Evolutionary conservation across 2,113 vertebrate species (phyloP).

Genomic region (Eublepharis macularius): DNA sequence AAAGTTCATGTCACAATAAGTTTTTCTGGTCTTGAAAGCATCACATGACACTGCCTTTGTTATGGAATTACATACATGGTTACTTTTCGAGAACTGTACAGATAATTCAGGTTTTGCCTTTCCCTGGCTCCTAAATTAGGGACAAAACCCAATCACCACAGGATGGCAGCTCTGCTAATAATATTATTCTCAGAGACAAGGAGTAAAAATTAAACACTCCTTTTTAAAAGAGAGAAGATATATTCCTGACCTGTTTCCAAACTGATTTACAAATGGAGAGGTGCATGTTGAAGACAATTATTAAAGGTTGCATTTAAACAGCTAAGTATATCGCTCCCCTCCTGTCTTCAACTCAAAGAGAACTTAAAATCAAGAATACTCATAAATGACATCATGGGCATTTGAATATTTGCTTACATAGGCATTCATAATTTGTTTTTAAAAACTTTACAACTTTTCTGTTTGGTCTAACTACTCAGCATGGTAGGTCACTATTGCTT

Average conservation of each 20-base stretch:
- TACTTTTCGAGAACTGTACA: background rate
- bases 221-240: background rate
- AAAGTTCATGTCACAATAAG: background rate
- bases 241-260: background rate
- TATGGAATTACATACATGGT: background rate
- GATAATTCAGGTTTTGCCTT: background rate
- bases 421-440: background rate
- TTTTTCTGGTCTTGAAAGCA: background rate
- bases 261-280: background rate
- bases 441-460: background rate
- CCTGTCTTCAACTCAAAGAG: background rate
- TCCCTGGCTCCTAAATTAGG: background rate
- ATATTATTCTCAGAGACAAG: background rate
- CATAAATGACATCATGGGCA: background rate
- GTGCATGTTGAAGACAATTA: background rate
- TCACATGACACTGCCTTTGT: background rate
- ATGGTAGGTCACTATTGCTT: background rate
- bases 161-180: background rate
- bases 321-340: background rate
- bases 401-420: background rate
- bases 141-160: background rate
- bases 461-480: background rate
- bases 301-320: background rate
- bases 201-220: background rate
- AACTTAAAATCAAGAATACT: background rate